Evolutionary conservation across 1,140 invertebrate species (phyloP).

Genomic region (Drosophila neocordata): DNA sequence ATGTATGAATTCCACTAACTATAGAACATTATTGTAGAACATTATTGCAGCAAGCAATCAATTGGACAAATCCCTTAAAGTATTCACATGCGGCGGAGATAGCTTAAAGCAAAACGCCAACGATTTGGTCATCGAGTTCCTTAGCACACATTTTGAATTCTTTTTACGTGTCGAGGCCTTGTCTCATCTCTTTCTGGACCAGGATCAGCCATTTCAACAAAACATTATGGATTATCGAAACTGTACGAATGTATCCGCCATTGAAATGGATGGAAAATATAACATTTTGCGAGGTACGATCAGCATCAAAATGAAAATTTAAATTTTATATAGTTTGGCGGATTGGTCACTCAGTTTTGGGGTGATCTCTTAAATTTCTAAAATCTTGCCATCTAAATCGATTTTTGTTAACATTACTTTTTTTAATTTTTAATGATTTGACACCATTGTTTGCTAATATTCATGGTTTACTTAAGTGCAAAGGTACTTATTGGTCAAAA

Average conservation of each 20-base stretch:
- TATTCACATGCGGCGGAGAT: constrained; percentile 25
- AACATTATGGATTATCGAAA: constrained; percentile 80
- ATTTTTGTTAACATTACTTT: no score
- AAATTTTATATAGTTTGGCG: no score
- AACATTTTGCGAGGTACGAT: constrained; percentile 59
- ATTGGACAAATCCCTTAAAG: constrained; percentile 47
- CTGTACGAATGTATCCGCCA: constrained; percentile 83
- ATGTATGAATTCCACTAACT: no score
- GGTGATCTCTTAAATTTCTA: no score
- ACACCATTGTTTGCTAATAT: neutral
- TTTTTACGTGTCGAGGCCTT: constrained; percentile 95
- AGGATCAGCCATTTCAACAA: constrained; percentile 71
- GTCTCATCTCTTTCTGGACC: constrained; percentile 92
- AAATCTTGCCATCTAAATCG: no score
- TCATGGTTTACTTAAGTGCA: neutral
- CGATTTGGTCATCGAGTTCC: constrained; percentile 83
- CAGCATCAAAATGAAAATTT: neutral
- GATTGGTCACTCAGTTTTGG: no score
- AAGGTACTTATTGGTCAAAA: neutral
- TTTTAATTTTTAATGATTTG: no score
- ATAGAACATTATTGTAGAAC: constrained; percentile 36
- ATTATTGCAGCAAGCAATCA: constrained; percentile 44
- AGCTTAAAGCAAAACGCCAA: constrained; percentile 21
- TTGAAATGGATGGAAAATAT: constrained; percentile 83
- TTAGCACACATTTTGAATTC: constrained; percentile 94